Conservation (phyloP, 2,113 vertebrate genomes). For the Erpornis zantholeuca region DNA sequence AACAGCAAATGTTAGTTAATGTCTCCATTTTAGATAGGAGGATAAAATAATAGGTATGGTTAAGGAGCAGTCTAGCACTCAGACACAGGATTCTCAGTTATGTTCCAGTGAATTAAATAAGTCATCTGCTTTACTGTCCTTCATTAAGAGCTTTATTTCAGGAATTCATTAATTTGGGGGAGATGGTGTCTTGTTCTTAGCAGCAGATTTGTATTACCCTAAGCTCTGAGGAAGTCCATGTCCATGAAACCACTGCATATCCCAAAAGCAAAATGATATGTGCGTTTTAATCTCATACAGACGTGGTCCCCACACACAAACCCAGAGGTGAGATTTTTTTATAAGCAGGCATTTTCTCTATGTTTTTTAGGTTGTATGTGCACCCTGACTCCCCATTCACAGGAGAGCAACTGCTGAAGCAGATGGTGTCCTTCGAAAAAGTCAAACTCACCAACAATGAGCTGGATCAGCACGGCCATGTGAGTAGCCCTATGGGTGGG, state of each 20-base stretch:
- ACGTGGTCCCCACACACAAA: not conserved
- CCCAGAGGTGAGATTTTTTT: not conserved
- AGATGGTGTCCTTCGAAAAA: conserved; percentile 99
- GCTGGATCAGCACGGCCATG: conserved; percentile 95
- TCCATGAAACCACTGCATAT: rapidly evolving
- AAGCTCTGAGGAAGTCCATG: not conserved
- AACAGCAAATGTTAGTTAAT: not conserved
- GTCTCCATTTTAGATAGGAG: conserved; percentile 2
- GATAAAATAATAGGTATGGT: conserved; percentile 17
- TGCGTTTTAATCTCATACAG: not conserved
- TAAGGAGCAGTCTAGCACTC: not conserved
- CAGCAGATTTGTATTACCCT: not conserved
- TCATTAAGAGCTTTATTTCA: not conserved
- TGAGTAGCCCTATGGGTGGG: conserved; percentile 68
- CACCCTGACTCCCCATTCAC: conserved; percentile 97
- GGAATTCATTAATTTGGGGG: not conserved
- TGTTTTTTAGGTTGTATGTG: conserved; percentile 86
- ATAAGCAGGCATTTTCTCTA: not conserved
- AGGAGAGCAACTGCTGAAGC: conserved; percentile 95
- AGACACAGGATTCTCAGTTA: not conserved
- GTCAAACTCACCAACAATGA: conserved; percentile 99
- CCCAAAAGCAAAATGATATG: rapidly evolving
- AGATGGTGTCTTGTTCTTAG: not conserved
- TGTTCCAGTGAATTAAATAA: not conserved
- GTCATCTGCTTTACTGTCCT: not conserved